Evolutionary conservation across 2,113 vertebrate species (phyloP).

Genomic region (Psophia crepitans): DNA sequence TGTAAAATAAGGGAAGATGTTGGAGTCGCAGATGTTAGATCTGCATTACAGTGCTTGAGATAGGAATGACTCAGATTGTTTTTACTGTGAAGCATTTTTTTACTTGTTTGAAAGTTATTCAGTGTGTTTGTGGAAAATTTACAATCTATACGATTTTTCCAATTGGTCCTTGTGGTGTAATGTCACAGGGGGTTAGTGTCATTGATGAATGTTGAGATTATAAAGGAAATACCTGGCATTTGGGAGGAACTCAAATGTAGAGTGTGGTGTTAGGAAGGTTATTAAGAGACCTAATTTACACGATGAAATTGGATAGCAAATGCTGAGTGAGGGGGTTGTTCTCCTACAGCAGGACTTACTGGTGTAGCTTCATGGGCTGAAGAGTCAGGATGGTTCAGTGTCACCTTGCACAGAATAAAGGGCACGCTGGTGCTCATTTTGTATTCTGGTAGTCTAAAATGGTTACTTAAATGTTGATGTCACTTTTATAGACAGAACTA

Average conservation of each 20-base stretch:
- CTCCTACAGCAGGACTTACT: rapidly evolving
- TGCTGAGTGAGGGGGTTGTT: neutral
- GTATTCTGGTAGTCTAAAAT: neutral
- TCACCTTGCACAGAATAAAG: neutral
- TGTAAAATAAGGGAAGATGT: neutral
- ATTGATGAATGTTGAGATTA: neutral
- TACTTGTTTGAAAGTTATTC: neutral
- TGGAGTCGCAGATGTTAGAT: neutral
- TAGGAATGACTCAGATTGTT: neutral
- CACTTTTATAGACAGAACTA: neutral
- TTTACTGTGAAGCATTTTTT: neutral
- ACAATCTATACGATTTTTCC: neutral
- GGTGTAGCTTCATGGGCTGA: neutral
- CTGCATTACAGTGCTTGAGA: neutral
- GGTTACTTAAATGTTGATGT: neutral
- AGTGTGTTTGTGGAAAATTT: neutral
- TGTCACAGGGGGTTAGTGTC: neutral
- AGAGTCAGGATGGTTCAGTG: neutral
- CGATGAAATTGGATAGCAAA: neutral
- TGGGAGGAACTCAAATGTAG: neutral
- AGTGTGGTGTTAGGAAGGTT: neutral
- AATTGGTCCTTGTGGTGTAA: neutral
- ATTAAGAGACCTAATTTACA: neutral
- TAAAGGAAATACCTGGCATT: neutral
- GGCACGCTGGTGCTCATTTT: neutral